Base-by-base conservation (phyloP, 2,113 vertebrate genomes). In the Thalassarche chlororhynchos region DNA sequence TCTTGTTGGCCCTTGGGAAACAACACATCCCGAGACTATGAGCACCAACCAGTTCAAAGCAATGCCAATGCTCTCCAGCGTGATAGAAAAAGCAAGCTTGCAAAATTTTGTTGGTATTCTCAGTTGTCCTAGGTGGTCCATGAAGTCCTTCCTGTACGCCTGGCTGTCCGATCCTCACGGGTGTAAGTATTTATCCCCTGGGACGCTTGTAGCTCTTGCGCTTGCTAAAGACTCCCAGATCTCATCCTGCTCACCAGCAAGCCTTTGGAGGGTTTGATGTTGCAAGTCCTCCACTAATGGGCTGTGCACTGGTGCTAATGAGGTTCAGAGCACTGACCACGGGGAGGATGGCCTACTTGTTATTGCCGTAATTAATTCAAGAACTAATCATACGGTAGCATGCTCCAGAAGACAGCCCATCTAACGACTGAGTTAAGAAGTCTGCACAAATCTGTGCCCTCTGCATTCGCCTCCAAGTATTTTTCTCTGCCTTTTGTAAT, bases 341-440 rank as follows among this genome's bases (percentile, higher is more conserved):
- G 72, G 78, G 92, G 47, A 82, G 44, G 89, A 76, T 42, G 21
- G 78, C 61, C 66, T 54, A 66, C 89, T 95, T 78, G 64, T 85
- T 96, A 95, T 65, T 95, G 95, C 97, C 82, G 60, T 49, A 92
- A 95, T 85, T 96, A 93, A 97, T 88, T 84, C 91, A 87, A 95
- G 79, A 97, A 97, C 62, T 86, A 82, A 97, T 85, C 91, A 36
- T 25, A 70, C 17, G 21, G 52, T 51, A 90, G 91, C 44, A 10
- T 70, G 34, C 61, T 66, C 46, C 47, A 84, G 84, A 81, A 84
- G 87, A 90, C 87, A 46, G 93, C 34, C 83, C 79, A 76, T 74
- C 68, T 93, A 96, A 61, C 1, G 26, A 90, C 46, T 0, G 0
- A 20, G 12, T 42, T 87, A 87, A 90, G 55, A 91, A 68, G 42